Evolutionary conservation across 2,888 invertebrate species (phyloP), one percentile per base, ranked within the genome.

Genomic region (Alsophila aescularia): DNA sequence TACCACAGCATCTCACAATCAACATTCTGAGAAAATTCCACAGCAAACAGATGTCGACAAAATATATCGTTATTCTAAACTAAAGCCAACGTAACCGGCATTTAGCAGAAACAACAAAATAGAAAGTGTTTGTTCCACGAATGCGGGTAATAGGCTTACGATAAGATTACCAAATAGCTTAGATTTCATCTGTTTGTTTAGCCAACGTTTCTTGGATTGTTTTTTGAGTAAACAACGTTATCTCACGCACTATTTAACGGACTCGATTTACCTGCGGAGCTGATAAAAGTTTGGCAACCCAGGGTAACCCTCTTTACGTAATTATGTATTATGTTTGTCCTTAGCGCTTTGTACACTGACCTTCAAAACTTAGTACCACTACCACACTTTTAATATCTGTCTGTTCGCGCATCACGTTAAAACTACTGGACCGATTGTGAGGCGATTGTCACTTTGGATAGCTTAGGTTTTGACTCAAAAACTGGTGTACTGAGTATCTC

Each of bases 111-210:
- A 40, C 48, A 44, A 45, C 55, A 29, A 41, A 55, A 45, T 55
- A 55, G 55, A 55, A 55, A 55, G 50, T 40, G 39, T 37, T 32
- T 39, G 34, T 53, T 50, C 55, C 41, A 41, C 42, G 49, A 55
- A 55, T 50, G 15, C 50, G 55, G 55, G 50, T 50, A 55, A 55
- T 55, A 34, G 54, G 43, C 48, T 42, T 21, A 35, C 55, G 55
- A 55, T 50, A 50, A 55, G 50, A 50, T 55, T 55, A 55, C 55
- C 41, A 55, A 55, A 55, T 55, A 41, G 44, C 31, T 55, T 51
- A 41, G 39, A 55, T 55, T 51, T 50, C 50, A 45, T 50, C 50
- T 45, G 50, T 50, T 51, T 50, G 50, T 55, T 55, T 55, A 55
- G 15, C 18, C 40, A 40, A 12, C 21, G 42, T 10, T 35, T 34